A percentile compares a stretch with the other conserved stretches of the same genome.
phyloP scores from a whole-genome alignment of 2,113 vertebrate species.

The Leiothrix lutea region DNA sequence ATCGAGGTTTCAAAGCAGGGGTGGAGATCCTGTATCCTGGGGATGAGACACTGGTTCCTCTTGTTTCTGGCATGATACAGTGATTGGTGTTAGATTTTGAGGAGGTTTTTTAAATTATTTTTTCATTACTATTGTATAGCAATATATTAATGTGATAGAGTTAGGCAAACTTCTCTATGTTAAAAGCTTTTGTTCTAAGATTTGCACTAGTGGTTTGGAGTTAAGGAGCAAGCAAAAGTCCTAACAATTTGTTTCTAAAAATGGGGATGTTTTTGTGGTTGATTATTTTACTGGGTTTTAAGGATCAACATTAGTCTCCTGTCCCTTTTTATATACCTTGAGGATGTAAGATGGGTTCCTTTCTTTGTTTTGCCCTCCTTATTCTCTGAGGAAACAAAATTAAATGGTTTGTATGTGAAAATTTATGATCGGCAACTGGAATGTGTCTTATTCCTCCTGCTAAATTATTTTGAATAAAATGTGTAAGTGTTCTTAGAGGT shows the following conservation, averaged over 20 bases:
- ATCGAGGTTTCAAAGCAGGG: neutral
- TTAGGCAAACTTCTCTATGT: neutral
- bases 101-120: neutral
- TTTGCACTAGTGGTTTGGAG: neutral
- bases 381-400: neutral
- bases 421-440: neutral
- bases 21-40: neutral
- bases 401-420: neutral
- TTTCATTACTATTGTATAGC: neutral
- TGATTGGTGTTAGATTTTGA: neutral
- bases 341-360: neutral
- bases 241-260: neutral
- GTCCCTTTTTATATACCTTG: neutral
- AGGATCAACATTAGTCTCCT: neutral
- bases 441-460: neutral
- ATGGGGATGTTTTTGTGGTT: fast-evolving
- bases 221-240: neutral
- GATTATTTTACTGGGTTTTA: neutral
- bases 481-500: neutral
- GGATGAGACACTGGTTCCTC: neutral
- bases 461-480: neutral
- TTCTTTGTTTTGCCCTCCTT: neutral
- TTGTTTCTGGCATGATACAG: neutral
- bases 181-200: neutral
- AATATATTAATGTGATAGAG: neutral